Evolutionary conservation across 2,113 vertebrate genomes (phyloP).

Genomic region (Chlamydotis undulata): DNA sequence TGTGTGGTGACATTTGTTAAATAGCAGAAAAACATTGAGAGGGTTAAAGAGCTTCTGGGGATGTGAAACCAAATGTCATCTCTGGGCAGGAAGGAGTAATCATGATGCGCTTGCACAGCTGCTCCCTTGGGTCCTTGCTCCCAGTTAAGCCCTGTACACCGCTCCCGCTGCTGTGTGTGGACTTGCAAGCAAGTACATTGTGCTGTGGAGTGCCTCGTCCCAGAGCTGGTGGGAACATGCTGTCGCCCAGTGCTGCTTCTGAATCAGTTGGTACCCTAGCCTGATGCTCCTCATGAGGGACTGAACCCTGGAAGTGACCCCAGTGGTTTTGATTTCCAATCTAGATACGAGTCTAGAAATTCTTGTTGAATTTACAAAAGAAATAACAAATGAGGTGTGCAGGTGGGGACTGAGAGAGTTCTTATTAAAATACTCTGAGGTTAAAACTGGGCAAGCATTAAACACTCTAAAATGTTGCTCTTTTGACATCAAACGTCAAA

Average conservation of each 20-base stretch:
- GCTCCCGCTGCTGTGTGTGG: background rate
- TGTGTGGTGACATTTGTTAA: slow-evolving; percentile 55
- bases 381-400: background rate
- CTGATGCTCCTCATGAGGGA: background rate
- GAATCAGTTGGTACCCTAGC: background rate
- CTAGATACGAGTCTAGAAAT: background rate
- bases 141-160: background rate
- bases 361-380: background rate
- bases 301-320: background rate
- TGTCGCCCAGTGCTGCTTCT: background rate
- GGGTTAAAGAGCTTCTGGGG: slow-evolving; percentile 5
- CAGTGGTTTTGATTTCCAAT: background rate
- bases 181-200: background rate
- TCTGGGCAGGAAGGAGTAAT: background rate
- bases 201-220: background rate
- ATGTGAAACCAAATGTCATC: slow-evolving; percentile 22
- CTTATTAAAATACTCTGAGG: background rate
- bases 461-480: background rate
- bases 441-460: background rate
- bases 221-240: background rate
- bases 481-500: background rate
- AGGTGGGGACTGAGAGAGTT: background rate
- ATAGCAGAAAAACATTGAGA: background rate
- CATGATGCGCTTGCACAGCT: background rate
- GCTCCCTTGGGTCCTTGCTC: background rate